phyloP scores from a whole-genome alignment of 2,888 invertebrate genomes.

The Spisula solida region DNA sequence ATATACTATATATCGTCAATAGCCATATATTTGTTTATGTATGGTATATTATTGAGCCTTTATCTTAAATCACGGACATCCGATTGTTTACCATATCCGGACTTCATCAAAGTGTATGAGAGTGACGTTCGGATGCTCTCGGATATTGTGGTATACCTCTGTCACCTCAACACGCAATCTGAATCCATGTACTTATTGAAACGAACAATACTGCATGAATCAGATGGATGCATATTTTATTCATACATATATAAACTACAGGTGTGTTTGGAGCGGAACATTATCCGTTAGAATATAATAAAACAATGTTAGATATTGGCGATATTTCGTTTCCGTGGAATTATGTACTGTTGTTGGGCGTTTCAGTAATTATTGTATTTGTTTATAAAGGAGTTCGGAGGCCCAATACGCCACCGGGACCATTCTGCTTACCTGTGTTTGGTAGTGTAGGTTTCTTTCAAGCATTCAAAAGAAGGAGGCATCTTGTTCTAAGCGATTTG shows the following conservation, averaged over 20 bases:
- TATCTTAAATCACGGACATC: not conserved
- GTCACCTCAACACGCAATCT: not conserved
- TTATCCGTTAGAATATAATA: not conserved
- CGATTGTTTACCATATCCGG: slow-evolving; percentile 9
- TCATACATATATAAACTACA: not conserved
- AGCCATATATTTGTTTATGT: too few species aligned
- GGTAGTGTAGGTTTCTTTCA: slow-evolving; percentile 57
- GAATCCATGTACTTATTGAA: not conserved
- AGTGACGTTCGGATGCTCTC: not conserved
- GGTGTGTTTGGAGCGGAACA: not conserved
- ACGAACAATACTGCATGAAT: not conserved
- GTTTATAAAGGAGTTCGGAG: not conserved
- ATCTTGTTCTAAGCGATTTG: slow-evolving; percentile 48
- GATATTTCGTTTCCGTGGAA: not conserved
- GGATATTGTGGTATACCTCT: not conserved
- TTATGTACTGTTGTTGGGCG: not conserved
- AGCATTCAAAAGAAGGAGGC: slow-evolving; percentile 37
- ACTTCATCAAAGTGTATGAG: not conserved
- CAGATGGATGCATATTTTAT: not conserved
- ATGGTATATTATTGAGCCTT: too few species aligned
- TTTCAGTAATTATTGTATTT: not conserved
- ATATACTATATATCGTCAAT: too few species aligned
- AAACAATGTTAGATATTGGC: not conserved
- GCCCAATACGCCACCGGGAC: slow-evolving; percentile 47
- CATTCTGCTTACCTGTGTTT: slow-evolving; percentile 36